Base-by-base conservation (phyloP, 2,113 vertebrate species). In the Calidris pugnax region DNA sequence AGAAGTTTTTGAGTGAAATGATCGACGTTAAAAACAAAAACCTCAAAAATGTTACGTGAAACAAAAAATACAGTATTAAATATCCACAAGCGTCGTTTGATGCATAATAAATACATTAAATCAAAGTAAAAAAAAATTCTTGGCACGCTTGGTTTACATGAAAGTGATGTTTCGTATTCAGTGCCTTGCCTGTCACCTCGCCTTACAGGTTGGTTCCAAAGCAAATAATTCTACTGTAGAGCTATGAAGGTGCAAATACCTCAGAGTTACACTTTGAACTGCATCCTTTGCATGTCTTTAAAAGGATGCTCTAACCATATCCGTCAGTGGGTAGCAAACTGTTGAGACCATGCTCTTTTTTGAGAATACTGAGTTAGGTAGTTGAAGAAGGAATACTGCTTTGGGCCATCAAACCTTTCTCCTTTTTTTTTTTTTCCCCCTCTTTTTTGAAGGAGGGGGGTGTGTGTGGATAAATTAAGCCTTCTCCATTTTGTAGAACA, bases 401-500 rank as follows among this genome's bases (percentile, higher is more conserved):
- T 97, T 97, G 86, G 96, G 95, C 78, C 88, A 74, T 96, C 95
- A 90, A 96, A 95, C 84, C 56, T 96, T 93, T 94, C 92, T 95
- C 89, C 87, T 47, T 64, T 53, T 62, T 69, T 43, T 0, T 12
- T 6, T 4, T 15, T 15, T 9, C 6, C 53, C 28, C 33, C 7
- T 35, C 21, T 79, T 56, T 84, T 90, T 82, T 51, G 10, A 30
- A 6, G 50, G 15, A 0, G 28, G 14, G 47, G 27, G 35, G 74
- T 12, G 72, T 12, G 53, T 13, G 72, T 7, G 53, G 92, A 97
- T 97, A 97, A 97, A 97, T 97, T 90, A 98, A 97, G 87, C 95
- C 92, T 98, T 98, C 95, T 95, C 78, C 97, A 97, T 96, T 97
- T 97, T 98, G 67, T 98, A 96, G 95, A 97, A 96, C 87, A 97